Conservation (phyloP, 2,113 vertebrate genomes). For the Merops nubicus region DNA sequence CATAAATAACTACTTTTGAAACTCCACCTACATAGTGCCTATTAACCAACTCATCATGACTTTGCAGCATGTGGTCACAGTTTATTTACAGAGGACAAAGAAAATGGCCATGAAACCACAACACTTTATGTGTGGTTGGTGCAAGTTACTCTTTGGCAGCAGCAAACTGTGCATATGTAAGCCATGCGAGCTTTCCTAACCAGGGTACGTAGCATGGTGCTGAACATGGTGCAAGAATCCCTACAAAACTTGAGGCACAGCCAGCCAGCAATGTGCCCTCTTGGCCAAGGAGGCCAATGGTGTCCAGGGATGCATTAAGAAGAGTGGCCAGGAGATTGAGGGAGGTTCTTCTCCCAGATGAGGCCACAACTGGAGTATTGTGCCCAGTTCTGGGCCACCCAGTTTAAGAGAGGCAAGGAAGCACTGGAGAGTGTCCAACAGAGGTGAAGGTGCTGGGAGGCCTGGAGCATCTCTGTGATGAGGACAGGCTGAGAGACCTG, state of each 20-base stretch:
- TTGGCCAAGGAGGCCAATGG: neutral
- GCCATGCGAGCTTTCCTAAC: neutral
- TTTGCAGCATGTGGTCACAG: neutral
- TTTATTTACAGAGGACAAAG: neutral
- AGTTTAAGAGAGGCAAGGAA: neutral
- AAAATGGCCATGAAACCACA: neutral
- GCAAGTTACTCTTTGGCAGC: neutral
- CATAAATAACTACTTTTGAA: neutral
- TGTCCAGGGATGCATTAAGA: neutral
- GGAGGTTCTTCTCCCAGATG: neutral
- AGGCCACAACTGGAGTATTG: no score
- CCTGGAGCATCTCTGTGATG: neutral
- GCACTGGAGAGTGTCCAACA: neutral
- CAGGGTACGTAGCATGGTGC: no score
- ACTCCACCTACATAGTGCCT: neutral
- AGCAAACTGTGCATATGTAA: neutral
- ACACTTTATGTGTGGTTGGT: neutral
- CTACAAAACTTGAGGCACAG: neutral
- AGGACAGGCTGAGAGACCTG: neutral
- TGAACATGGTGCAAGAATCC: neutral
- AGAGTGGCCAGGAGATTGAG: neutral
- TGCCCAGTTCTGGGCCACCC: neutral
- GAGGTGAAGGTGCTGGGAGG: neutral
- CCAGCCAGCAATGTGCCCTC: neutral
- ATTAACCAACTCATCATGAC: neutral